Percentiles rank a stretch among this genome's conserved stretches.
phyloP scores from a whole-genome alignment of 2,113 vertebrate species.

The Daphoenositta chrysoptera region DNA sequence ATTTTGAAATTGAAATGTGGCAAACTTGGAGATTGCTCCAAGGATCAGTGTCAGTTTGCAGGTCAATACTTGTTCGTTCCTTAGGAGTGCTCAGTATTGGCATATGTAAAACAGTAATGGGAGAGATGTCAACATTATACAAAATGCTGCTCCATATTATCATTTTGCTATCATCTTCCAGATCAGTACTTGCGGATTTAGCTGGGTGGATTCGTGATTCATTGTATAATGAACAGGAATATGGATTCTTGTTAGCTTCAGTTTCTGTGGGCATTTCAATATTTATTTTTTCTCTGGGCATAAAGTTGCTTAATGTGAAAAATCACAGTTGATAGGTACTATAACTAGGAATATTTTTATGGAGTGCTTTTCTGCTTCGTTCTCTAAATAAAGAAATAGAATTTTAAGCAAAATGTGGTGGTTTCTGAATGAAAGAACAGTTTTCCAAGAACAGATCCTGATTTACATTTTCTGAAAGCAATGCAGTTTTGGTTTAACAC shows the following conservation, averaged over 20 bases:
- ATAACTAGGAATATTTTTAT: not conserved
- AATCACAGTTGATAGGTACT: constrained; percentile 19
- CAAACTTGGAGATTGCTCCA: constrained; percentile 70
- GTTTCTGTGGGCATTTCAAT: constrained; percentile 11
- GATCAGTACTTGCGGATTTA: constrained; percentile 19
- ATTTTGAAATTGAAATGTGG: constrained; percentile 83
- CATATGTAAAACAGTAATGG: constrained; percentile 57
- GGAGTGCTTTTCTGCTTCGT: not conserved
- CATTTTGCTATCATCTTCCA: constrained; percentile 44
- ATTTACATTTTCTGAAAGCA: not conserved
- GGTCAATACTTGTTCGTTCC: constrained; percentile 63
- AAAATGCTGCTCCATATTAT: constrained; percentile 19
- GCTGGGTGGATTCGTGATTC: constrained; percentile 13
- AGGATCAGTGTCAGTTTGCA: constrained; percentile 66
- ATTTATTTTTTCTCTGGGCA: constrained; percentile 16
- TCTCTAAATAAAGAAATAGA: constrained; percentile 7
- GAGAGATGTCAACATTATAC: constrained; percentile 38
- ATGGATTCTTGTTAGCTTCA: constrained; percentile 18
- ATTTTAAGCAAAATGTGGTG: not conserved
- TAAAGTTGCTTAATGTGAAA: constrained; percentile 36
- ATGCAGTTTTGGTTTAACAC: not conserved
- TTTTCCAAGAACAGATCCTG: not conserved
- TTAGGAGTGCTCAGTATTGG: constrained; percentile 37
- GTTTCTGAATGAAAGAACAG: constrained; percentile 4
- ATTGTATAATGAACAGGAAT: constrained; percentile 19